phyloP scores from a whole-genome alignment of 1,140 invertebrate genomes.

The Ganaspis sp. region DNA sequence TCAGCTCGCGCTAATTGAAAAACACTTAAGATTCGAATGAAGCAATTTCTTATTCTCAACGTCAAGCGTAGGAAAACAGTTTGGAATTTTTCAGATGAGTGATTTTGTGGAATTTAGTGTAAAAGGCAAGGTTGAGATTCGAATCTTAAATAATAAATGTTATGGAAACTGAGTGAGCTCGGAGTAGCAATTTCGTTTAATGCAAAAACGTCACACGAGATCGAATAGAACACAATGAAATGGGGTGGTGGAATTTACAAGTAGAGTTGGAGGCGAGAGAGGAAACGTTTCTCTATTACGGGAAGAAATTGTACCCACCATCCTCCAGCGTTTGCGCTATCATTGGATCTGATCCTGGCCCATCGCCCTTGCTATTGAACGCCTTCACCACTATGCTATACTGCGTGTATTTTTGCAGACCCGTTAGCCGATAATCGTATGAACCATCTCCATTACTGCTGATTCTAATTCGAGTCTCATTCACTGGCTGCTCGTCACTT shows the following conservation, averaged over 20 bases:
- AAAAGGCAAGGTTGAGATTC: not conserved
- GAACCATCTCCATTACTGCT: conserved; percentile 74
- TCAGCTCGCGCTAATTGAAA: no score
- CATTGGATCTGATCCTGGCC: conserved; percentile 82
- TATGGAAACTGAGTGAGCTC: conserved; percentile 11
- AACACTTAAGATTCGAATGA: no score
- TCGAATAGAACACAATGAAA: conserved; percentile 16
- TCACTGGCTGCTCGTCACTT: conserved; percentile 68
- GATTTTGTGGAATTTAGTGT: not conserved
- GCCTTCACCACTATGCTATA: conserved; percentile 87
- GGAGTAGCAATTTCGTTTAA: conserved; percentile 19
- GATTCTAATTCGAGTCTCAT: conserved; percentile 75
- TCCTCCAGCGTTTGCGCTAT: conserved; percentile 87
- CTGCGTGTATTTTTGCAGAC: conserved; percentile 86
- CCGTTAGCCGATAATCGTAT: conserved; percentile 79
- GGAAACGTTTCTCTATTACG: conserved; percentile 28
- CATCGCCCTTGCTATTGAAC: conserved; percentile 87
- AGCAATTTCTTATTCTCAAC: no score
- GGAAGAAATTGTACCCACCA: conserved; percentile 75
- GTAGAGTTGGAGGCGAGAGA: conserved; percentile 10
- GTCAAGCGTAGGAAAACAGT: not conserved
- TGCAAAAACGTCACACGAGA: conserved; percentile 16
- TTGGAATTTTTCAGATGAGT: not conserved
- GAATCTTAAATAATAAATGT: conserved; percentile 18
- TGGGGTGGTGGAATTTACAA: conserved; percentile 15